These are phyloP conservation scores for Lasioglossum lativentre DNA, from an alignment of 2,888 invertebrate species.

Conservation along the genomic window DNA sequence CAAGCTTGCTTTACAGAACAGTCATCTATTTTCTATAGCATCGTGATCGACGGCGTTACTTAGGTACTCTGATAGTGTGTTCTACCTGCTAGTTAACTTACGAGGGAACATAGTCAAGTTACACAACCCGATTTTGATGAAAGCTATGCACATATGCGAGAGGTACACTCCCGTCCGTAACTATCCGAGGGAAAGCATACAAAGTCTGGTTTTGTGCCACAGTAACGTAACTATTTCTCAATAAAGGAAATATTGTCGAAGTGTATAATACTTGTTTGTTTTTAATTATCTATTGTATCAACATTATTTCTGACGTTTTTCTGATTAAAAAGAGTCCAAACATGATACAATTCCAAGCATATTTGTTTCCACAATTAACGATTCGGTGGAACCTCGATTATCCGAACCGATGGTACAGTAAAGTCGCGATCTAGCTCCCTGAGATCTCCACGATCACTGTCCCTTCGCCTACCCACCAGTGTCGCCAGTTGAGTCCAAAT, in stretches of 20 bases:
- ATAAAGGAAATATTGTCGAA: too few relatives aligned
- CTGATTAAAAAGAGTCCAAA: too few relatives aligned
- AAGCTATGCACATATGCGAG: background rate
- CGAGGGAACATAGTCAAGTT: background rate
- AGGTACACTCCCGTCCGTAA: background rate
- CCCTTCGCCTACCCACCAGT: too few relatives aligned
- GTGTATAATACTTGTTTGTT: background rate
- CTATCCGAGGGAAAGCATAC: background rate
- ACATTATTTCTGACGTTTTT: too few relatives aligned
- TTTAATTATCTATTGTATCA: too few relatives aligned
- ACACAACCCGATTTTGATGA: background rate
- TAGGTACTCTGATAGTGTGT: background rate
- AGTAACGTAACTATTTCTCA: background rate
- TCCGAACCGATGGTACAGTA: too few relatives aligned
- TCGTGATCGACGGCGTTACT: background rate
- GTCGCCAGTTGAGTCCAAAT: too few relatives aligned
- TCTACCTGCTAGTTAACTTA: background rate
- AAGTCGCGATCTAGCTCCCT: too few relatives aligned
- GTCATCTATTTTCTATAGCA: constrained; percentile 3
- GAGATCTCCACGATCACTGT: too few relatives aligned
- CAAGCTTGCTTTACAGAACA: background rate
- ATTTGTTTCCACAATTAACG: too few relatives aligned
- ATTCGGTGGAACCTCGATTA: too few relatives aligned
- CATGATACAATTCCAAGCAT: too few relatives aligned
- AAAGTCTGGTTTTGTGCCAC: background rate